These are phyloP conservation scores for Trissonchulus sp. DNA, from an alignment of 2,888 invertebrate genomes.

Conservation along the genomic window DNA sequence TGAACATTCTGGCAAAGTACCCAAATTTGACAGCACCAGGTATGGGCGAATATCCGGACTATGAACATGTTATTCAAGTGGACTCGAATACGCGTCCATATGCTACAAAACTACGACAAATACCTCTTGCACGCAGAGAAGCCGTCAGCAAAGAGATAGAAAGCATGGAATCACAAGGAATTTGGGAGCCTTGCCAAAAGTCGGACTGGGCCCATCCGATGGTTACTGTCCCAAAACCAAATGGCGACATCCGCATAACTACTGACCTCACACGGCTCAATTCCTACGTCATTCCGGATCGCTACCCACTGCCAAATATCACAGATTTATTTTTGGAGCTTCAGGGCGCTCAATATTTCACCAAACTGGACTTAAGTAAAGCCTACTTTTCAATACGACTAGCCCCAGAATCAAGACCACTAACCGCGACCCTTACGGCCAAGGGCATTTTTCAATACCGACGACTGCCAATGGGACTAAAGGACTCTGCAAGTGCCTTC, in stretches of 20 bases:
- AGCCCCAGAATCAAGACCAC: not conserved
- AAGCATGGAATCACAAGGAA: not conserved
- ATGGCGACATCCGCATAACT: not conserved
- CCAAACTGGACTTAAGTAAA: not conserved
- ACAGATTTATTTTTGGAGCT: no score
- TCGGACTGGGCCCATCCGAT: not conserved
- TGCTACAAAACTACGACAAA: no score
- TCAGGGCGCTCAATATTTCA: not conserved
- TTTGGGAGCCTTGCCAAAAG: not conserved
- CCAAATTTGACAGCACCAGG: no score
- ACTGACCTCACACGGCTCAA: not conserved
- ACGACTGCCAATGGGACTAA: constrained; percentile 4
- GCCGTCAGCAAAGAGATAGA: no score
- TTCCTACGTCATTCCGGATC: not conserved
- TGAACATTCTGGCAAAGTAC: no score
- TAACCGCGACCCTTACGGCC: not conserved
- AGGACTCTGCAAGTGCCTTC: not conserved
- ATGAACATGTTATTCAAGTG: no score
- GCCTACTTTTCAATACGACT: not conserved
- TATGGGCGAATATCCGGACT: no score
- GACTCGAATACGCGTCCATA: no score
- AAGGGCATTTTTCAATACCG: not conserved
- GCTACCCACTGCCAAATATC: constrained; percentile 2
- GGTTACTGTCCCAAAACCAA: not conserved
- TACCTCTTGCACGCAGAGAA: no score